Percentiles rank a stretch among this genome's conserved stretches.
Evolutionary conservation across 2,113 vertebrate species (phyloP).

Genomic region (Colossoma macropomum): DNA sequence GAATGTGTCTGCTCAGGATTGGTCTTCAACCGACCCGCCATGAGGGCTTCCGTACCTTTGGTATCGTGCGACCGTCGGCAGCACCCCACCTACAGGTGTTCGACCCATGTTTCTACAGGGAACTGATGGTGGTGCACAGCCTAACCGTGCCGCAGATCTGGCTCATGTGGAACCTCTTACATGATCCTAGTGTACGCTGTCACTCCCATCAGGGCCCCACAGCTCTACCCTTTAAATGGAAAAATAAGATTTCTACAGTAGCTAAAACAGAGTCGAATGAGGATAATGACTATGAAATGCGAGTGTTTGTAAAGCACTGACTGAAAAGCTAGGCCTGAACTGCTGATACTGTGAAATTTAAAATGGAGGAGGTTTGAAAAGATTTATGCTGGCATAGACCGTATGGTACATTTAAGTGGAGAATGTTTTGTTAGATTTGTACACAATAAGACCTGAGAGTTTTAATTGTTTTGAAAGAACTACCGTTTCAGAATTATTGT

Average conservation of each 20-base stretch:
- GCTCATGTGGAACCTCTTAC: conserved; percentile 97
- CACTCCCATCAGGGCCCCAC: conserved; percentile 69
- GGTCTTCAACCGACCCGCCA: conserved; percentile 85
- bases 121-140: conserved; percentile 96
- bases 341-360: conserved; percentile 39
- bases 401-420: background rate
- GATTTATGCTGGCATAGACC: background rate
- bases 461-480: background rate
- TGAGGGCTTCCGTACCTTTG: conserved; percentile 94
- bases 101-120: conserved; percentile 94
- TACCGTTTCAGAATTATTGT: background rate
- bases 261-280: background rate
- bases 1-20: conserved; percentile 94
- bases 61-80: conserved; percentile 88
- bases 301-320: conserved; percentile 58
- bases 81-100: conserved; percentile 92
- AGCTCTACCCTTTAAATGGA: conserved; percentile 77
- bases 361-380: background rate
- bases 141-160: conserved; percentile 93
- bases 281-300: conserved; percentile 47
- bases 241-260: background rate
- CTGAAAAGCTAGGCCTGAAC: background rate
- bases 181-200: conserved; percentile 84
- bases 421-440: background rate
- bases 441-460: background rate